These are phyloP conservation scores for Atopsyche davidsoni DNA, from an alignment of 1,140 invertebrate genomes.

Conservation along the genomic window DNA sequence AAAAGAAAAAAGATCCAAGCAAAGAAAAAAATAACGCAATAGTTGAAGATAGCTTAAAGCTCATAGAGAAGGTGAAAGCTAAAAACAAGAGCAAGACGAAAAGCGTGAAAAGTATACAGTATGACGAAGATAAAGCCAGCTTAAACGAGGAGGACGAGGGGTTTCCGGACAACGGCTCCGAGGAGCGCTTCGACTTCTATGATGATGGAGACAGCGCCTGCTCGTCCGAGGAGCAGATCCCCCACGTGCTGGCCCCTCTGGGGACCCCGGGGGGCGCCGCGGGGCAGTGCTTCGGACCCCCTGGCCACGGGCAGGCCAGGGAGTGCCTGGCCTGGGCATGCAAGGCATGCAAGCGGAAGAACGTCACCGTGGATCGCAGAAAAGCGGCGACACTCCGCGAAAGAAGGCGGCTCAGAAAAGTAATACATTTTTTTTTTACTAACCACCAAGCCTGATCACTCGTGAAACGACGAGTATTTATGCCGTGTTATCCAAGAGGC, in stretches of 20 bases:
- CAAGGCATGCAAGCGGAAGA: slow-evolving; percentile 93
- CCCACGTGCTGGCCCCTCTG: slow-evolving; percentile 24
- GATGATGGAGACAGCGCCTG: slow-evolving; percentile 19
- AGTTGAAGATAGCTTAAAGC: neutral
- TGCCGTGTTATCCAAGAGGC: too few relatives aligned
- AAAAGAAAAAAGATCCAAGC: slow-evolving; percentile 1
- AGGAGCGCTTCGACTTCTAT: slow-evolving; percentile 19
- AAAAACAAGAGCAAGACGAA: neutral
- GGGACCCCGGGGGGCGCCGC: slow-evolving; percentile 11
- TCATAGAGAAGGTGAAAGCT: slow-evolving; percentile 1
- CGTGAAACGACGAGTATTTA: too few relatives aligned
- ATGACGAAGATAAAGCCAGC: neutral
- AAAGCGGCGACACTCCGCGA: slow-evolving; percentile 96
- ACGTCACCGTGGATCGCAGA: slow-evolving; percentile 86
- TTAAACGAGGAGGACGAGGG: slow-evolving; percentile 16
- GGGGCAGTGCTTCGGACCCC: slow-evolving; percentile 8
- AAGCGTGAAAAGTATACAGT: neutral
- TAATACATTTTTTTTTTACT: too few relatives aligned
- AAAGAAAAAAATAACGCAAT: slow-evolving; percentile 10
- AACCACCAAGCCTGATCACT: too few relatives aligned
- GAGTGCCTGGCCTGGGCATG: slow-evolving; percentile 91
- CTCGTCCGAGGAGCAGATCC: slow-evolving; percentile 22
- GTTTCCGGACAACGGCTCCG: slow-evolving; percentile 15
- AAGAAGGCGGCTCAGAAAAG: slow-evolving; percentile 83
- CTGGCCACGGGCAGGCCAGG: slow-evolving; percentile 46